phyloP scores from a whole-genome alignment of 2,113 vertebrate species.

The Opisthocomus hoazin region DNA sequence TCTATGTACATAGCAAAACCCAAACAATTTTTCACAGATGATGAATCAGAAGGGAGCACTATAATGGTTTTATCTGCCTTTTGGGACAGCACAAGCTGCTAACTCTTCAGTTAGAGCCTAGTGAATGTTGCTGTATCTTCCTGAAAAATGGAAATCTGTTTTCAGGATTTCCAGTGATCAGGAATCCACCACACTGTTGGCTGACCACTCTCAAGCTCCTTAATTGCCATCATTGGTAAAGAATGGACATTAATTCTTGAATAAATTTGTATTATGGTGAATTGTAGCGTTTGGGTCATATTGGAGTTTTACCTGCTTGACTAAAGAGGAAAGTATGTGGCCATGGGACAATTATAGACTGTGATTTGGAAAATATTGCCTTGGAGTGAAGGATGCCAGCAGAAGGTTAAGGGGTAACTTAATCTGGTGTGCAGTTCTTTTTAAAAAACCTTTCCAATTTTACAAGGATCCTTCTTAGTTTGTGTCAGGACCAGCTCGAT shows the following conservation, averaged over 20 bases:
- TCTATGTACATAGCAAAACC: neutral
- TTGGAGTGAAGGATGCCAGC: neutral
- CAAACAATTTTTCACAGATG: constrained; percentile 10
- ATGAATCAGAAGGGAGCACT: constrained; percentile 51
- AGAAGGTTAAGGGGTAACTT: neutral
- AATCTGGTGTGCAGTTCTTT: neutral
- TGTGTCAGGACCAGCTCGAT: neutral
- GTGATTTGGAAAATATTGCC: neutral
- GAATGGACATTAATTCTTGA: neutral
- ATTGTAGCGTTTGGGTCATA: neutral
- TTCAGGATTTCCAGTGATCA: neutral
- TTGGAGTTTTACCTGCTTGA: neutral
- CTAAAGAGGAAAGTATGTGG: neutral
- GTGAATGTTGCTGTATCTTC: neutral
- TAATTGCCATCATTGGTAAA: neutral
- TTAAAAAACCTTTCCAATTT: neutral
- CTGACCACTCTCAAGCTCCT: neutral
- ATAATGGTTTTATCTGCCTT: constrained; percentile 52
- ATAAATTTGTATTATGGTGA: neutral
- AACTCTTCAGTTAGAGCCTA: constrained; percentile 28
- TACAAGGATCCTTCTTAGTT: neutral
- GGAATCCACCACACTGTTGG: neutral
- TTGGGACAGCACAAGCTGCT: constrained; percentile 43
- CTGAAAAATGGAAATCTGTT: neutral
- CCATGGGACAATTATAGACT: neutral